Conservation (phyloP, 2,797 vertebrate genomes). For the Megalops cyprinoides region DNA sequence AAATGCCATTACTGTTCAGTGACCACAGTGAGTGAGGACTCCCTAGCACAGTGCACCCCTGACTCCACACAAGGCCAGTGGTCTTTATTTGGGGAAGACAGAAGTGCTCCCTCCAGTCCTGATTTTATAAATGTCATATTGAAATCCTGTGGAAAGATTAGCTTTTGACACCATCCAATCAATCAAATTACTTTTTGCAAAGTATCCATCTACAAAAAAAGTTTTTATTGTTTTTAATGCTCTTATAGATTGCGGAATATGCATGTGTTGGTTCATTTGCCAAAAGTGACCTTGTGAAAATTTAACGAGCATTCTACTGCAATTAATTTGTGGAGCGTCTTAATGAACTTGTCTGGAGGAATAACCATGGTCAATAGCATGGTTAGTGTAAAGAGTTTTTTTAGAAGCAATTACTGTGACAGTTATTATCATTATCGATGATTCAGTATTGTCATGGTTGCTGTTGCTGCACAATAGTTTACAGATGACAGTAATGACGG, state of each 20-base stretch:
- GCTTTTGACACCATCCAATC: neutral
- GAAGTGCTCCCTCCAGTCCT: neutral
- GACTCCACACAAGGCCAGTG: neutral
- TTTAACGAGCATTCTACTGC: constrained; percentile 38
- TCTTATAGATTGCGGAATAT: constrained; percentile 7
- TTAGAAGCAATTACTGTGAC: constrained; percentile 47
- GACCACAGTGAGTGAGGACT: neutral
- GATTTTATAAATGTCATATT: neutral
- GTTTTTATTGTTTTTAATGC: neutral
- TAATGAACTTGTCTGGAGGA: constrained; percentile 41
- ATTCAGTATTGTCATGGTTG: constrained; percentile 27
- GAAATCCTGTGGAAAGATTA: neutral
- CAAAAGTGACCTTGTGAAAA: constrained; percentile 41
- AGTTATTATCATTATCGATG: constrained; percentile 39
- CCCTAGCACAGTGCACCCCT: neutral
- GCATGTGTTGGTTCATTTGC: constrained; percentile 29
- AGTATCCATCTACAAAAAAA: neutral
- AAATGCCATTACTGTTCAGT: neutral
- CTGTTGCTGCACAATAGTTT: constrained; percentile 13
- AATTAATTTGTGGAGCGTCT: constrained; percentile 39
- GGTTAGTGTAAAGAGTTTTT: neutral
- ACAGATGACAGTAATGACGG: constrained; percentile 3
- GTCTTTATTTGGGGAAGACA: neutral
- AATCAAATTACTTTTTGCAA: neutral
- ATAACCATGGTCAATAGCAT: constrained; percentile 20